Evolutionary conservation across 2,797 vertebrate genomes (phyloP).

Genomic region (Xiphorhynchus erythropygius): DNA sequence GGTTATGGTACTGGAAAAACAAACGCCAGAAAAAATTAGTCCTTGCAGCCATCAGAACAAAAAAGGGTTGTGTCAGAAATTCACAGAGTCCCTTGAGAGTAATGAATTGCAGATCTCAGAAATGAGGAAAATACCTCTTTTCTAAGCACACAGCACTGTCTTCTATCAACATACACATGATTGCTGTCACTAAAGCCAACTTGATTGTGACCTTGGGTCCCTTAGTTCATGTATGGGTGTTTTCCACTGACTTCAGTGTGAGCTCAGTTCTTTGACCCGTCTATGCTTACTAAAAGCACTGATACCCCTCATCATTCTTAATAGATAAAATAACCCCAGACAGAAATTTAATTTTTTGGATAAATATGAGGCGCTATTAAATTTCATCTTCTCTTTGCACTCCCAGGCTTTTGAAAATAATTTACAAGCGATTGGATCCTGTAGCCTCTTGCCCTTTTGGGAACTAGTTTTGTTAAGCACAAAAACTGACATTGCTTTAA

Average conservation of each 20-base stretch:
- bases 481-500: not conserved
- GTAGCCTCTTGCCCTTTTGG: not conserved
- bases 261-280: not conserved
- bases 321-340: not conserved
- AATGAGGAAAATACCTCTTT: not conserved
- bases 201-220: not conserved
- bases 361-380: not conserved
- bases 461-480: constrained; percentile 18
- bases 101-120: not conserved
- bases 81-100: not conserved
- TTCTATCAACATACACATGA: not conserved
- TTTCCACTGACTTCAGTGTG: not conserved
- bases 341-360: not conserved
- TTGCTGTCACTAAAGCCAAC: not conserved
- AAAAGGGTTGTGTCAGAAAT: not conserved
- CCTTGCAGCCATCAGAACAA: not conserved
- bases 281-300: not conserved
- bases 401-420: not conserved
- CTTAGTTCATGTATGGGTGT: not conserved
- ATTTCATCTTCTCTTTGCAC: not conserved
- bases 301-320: not conserved
- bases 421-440: not conserved
- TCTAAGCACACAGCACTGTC: not conserved
- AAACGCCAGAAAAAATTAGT: not conserved
- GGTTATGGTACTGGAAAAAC: not conserved